Evolutionary conservation across 1,140 invertebrate genomes (phyloP), one percentile per base, ranked within the genome.

Genomic region (Cardiocondyla obscurior): DNA sequence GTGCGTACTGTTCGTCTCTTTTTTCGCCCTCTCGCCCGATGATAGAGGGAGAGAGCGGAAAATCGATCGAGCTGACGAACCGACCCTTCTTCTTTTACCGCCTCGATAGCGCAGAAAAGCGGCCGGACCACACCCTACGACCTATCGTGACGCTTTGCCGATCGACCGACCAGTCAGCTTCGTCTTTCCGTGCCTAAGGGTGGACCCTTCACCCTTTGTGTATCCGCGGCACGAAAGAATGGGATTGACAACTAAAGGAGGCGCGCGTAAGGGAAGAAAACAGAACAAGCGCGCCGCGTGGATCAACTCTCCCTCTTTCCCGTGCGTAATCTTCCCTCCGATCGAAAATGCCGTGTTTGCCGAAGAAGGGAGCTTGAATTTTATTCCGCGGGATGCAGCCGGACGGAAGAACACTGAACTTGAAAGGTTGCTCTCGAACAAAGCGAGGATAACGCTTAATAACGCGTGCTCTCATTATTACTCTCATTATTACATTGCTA

Each of bases 1-100:
- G 81, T 83, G 33, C 58, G 70, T 77, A 65, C 69, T 74, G 77
- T 81, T 46, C 69, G 76, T 67, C 65, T 82, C 82, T 85, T 64
- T 70, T 79, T 62, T 88, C 67, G 46, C 81, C 82, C 25, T 51
- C 53, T 74, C 62, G 39, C 33, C 70, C 36, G 73, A 72, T 77
- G 72, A 86, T 83, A 81, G 84, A 88, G 57, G 64, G 84, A 86
- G 60, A 82, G 65, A 85, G 77, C 81, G 72, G 92, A 92, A 93
- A 93, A 93, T 93, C 92, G 90, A 93, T 93, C 89, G 89, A 93
- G 92, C 92, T 91, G 85, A 81, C 82, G 70, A n/a, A 88, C 90
- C 82, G 70, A 88, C 90, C 90, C 89, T 88, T 90, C 88, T 88
- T 88, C 87, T 83, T 83, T 86, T 39, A 67, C 33, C 46, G 62